These are phyloP conservation scores for Thymelicus acteon DNA, from an alignment of 2,888 invertebrate species.

Conservation along the genomic window DNA sequence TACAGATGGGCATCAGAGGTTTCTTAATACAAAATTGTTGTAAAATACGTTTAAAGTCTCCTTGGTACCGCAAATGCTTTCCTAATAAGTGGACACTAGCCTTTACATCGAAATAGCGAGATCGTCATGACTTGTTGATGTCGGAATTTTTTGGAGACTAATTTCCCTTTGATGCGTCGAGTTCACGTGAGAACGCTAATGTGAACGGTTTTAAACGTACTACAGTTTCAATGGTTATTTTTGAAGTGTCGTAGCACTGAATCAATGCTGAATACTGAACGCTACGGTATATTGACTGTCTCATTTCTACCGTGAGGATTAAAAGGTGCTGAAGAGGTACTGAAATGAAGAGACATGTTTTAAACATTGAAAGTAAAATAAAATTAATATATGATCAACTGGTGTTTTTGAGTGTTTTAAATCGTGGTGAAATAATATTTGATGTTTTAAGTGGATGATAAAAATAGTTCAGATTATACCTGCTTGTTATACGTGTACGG, in stretches of 20 bases:
- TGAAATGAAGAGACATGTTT: not conserved
- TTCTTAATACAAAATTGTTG: too few relatives aligned
- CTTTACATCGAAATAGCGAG: constrained; percentile 36
- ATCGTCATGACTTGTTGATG: constrained; percentile 32
- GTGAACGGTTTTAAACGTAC: constrained; percentile 35
- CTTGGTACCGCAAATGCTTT: too few relatives aligned
- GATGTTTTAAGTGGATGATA: too few relatives aligned
- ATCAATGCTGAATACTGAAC: constrained; percentile 29
- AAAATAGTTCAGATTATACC: too few relatives aligned
- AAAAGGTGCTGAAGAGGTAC: constrained; percentile 7
- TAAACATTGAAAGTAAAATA: not conserved
- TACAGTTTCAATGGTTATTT: constrained; percentile 25
- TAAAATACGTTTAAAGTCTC: too few relatives aligned
- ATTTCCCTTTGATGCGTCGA: constrained; percentile 50
- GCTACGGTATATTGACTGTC: constrained; percentile 26
- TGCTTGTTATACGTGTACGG: too few relatives aligned
- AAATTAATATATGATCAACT: too few relatives aligned
- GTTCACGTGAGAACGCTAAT: constrained; percentile 51
- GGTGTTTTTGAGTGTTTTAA: too few relatives aligned
- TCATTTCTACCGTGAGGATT: not conserved
- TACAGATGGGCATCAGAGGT: too few relatives aligned
- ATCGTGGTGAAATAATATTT: too few relatives aligned
- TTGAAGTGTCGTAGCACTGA: constrained; percentile 27
- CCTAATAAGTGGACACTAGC: constrained; percentile 7
- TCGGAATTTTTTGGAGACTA: constrained; percentile 50